Conservation (phyloP, 2,888 invertebrate genomes). For the Helicoverpa assulta region DNA sequence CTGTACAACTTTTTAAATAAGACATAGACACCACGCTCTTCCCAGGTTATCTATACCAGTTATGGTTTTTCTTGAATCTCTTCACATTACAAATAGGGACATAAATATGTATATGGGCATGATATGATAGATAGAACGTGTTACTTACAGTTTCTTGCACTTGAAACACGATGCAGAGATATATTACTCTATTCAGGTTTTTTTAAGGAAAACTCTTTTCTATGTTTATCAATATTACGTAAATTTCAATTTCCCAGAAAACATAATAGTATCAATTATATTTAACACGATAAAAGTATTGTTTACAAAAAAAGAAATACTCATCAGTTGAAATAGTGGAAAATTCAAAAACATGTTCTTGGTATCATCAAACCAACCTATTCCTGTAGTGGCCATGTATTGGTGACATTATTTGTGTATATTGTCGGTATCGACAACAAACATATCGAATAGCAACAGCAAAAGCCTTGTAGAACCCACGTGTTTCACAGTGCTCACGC, state of each 20-base stretch:
- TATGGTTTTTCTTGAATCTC: slow-evolving; percentile 35
- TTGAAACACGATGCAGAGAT: not conserved
- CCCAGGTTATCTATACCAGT: not conserved
- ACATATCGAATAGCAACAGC: not conserved
- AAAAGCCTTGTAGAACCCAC: slow-evolving; percentile 26
- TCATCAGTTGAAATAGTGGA: too few relatives aligned
- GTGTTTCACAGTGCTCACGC: slow-evolving; percentile 9
- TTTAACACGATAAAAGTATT: too few relatives aligned
- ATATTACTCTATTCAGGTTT: not conserved
- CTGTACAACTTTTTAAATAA: slow-evolving; percentile 1
- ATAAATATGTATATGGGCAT: slow-evolving; percentile 6
- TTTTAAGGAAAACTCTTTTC: too few relatives aligned
- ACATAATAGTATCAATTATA: too few relatives aligned
- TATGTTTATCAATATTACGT: too few relatives aligned
- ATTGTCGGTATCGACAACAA: too few relatives aligned
- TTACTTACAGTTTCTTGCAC: slow-evolving; percentile 14
- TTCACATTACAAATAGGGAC: slow-evolving; percentile 22
- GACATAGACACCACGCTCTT: not conserved
- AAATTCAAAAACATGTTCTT: too few relatives aligned
- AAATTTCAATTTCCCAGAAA: too few relatives aligned
- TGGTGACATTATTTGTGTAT: too few relatives aligned
- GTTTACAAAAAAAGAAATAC: too few relatives aligned
- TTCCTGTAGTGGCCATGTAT: too few relatives aligned
- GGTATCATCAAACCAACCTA: too few relatives aligned
- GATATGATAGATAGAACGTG: slow-evolving; percentile 35